Conservation (phyloP, 2,888 invertebrate genomes). For the Brachylomia viminalis region DNA sequence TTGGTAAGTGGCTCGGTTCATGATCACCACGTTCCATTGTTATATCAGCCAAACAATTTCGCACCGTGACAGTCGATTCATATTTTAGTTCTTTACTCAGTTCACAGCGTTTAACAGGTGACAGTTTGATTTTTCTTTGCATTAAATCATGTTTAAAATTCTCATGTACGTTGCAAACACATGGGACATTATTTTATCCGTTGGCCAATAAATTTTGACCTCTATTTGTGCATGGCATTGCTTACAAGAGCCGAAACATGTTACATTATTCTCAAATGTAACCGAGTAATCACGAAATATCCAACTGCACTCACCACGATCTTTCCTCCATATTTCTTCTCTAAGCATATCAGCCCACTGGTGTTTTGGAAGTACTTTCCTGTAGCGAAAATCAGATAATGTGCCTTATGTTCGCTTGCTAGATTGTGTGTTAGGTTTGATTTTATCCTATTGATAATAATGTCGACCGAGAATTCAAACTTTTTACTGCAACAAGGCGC, state of each 20-base stretch:
- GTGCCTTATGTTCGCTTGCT: too few relatives aligned
- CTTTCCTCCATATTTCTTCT: slow-evolving; percentile 36
- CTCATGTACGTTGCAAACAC: background rate
- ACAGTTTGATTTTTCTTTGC: background rate
- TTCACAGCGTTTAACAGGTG: background rate
- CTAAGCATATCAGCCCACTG: slow-evolving; percentile 38
- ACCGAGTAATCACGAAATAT: slow-evolving; percentile 34
- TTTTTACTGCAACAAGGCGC: too few relatives aligned
- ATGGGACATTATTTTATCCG: background rate
- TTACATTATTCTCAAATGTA: slow-evolving; percentile 18
- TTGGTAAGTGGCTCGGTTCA: background rate
- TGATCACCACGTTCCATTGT: background rate
- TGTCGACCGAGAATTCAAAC: too few relatives aligned
- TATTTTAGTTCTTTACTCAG: background rate
- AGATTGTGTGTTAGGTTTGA: too few relatives aligned
- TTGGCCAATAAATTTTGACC: slow-evolving; percentile 14
- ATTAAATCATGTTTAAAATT: slow-evolving; percentile 2
- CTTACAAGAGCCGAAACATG: slow-evolving; percentile 25
- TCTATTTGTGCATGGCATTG: slow-evolving; percentile 27
- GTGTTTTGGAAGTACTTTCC: slow-evolving; percentile 25
- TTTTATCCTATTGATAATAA: too few relatives aligned
- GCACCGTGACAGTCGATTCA: slow-evolving; percentile 11
- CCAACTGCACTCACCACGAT: slow-evolving; percentile 30
- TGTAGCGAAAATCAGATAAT: too few relatives aligned
- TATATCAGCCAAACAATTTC: background rate